Base-by-base conservation (phyloP, 2,888 invertebrate genomes). In the Drosophila austrosaltans region DNA sequence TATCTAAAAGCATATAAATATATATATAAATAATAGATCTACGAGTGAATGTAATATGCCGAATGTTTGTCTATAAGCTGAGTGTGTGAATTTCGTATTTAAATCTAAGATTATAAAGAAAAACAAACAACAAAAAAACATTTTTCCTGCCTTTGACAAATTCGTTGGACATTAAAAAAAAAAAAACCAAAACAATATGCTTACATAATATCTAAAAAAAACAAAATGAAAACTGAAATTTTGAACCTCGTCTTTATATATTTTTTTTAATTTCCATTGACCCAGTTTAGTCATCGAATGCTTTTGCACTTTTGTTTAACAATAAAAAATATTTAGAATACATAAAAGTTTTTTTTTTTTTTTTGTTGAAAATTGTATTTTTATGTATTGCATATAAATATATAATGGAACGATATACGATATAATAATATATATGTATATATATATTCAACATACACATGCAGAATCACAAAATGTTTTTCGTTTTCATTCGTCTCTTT, bases 381-480 rank as follows among this genome's bases (percentile, higher is more conserved):
- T 40, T 58, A 25, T 12, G 25, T 48, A 71, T 30, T 60, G 74
- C 74, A 77, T 77, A 70, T 64, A 70, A n/a, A 60, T 57, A 36
- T 8, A 74, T 60, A 71, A 65, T 71, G 62, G 20, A 76, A 66
- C 63, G 48, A 53, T 53, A 16, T 42, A 62, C 53, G 8, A 66
- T 59, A 64, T 25, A 40, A 61, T 54, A 16, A 16, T 16, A 16
- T 16, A 16, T 16, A 53, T 53, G 67, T 66, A 61, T 16, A 65
- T 66, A 63, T 36, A 70, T 70, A 64, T 66, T 58, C 67, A 72
- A 73, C 66, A 59, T 53, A 60, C 42, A 58, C 40, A 61, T 66
- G 59, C 69, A 66, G 59, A 71, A 75, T 77, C 75, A 81, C 78
- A 81, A 84, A 69, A 48, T 48, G 48, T 53, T 20, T 67, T 62